phyloP scores from a whole-genome alignment of 2,888 invertebrate genomes.

The Callyntrura guangdongensis region DNA sequence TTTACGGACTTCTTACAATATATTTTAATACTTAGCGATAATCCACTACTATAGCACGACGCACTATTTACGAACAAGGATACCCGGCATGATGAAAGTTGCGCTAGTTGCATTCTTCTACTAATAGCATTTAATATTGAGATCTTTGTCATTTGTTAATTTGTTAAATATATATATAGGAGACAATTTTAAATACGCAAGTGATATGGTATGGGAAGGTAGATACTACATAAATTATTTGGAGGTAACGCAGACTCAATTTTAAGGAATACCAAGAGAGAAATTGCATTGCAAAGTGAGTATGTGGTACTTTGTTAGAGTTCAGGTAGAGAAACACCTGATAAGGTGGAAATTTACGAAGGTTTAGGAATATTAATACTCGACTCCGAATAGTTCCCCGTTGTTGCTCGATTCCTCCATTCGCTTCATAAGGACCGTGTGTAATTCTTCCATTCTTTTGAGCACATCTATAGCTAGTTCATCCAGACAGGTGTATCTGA shows the following conservation, averaged over 20 bases:
- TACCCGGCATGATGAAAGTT: neutral
- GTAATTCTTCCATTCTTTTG: slow-evolving; percentile 89
- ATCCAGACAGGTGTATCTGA: slow-evolving; percentile 94
- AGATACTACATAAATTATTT: neutral
- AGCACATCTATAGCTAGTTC: slow-evolving; percentile 95
- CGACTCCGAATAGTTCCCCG: slow-evolving; percentile 59
- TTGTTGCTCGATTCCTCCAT: slow-evolving; percentile 61
- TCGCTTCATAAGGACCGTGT: slow-evolving; percentile 70
- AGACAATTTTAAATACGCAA: neutral
- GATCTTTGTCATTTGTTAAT: slow-evolving; percentile 46
- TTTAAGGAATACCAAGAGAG: neutral
- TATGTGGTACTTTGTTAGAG: neutral
- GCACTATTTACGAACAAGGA: neutral
- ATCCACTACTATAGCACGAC: too few species aligned
- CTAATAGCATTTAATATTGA: slow-evolving; percentile 28
- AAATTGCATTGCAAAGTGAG: neutral
- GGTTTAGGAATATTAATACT: slow-evolving; percentile 37
- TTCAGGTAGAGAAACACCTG: neutral
- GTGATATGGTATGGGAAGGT: neutral
- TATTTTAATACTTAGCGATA: too few species aligned
- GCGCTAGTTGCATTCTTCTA: neutral
- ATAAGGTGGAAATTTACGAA: neutral
- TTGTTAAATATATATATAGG: slow-evolving; percentile 28
- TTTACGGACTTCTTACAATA: too few species aligned
- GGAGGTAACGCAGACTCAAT: neutral